Evolutionary conservation across 2,113 vertebrate species (phyloP), one percentile per base, ranked within the genome.

Genomic region (Phalacrocorax brasilianus): DNA sequence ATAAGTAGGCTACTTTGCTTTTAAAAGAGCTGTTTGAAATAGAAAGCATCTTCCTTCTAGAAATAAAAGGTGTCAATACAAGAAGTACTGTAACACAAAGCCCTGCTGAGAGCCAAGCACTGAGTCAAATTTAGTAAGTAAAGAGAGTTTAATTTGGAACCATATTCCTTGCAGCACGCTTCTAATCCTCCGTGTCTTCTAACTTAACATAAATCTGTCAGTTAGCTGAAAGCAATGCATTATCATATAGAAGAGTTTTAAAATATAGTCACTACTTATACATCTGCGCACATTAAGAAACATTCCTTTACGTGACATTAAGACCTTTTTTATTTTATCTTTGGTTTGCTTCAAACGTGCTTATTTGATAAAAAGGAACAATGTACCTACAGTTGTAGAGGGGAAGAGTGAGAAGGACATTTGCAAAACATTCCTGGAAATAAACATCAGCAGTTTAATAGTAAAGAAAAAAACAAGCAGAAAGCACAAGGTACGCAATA

Each of bases 341-440:
- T 94, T 96, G 96, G 92, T 94, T 97, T 84, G 93, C 97, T 97
- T 98, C 98, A 98, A 98, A 98, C 98, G 98, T 98, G 98, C 98
- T 98, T 98, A 98, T 98, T 98, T 98, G 98, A 99, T 98, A 98
- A 98, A 98, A 99, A 98, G 98, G 98, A 98, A 98, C 98, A 99
- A 97, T 98, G 98, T 99, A 99, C 99, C 99, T 99, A 99, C 98
- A 99, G 98, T 99, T 98, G 98, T 98, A 99, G 98, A 98, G 98
- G 98, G 98, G 98, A 98, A 98, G 98, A 98, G 98, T 97, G 98
- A 98, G 98, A 98, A 98, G 98, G 98, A 97, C 98, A 98, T 98
- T 99, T 99, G 98, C 98, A 98, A 99, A 98, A 98, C 98, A 99
- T 98, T 98, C 98, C 99, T 99, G 98, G 98, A 99, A 99, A 98